Evolutionary conservation across 2,797 vertebrate species (phyloP), one percentile per base, ranked within the genome.

Genomic region (Enteromius fasciolatus): DNA sequence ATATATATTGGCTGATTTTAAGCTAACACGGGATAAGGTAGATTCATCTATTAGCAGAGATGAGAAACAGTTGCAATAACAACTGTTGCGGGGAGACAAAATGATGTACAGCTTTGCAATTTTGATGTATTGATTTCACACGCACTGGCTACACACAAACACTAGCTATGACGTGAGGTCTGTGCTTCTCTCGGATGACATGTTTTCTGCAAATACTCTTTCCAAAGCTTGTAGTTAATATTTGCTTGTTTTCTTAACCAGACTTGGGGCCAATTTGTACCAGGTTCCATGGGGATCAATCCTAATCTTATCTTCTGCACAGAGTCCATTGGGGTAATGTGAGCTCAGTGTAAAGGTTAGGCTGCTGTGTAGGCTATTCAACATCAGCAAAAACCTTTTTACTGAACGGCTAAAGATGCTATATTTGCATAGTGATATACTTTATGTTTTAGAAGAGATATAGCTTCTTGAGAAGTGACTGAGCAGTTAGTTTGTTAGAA

Each of bases 301-400:
- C 86, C 85, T 91, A 92, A 94, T 93, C 94, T 95, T 94, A 95
- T 95, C 94, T 93, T 15, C 63, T 86, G 95, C 89, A 88, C 93
- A 95, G 92, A 95, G 94, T 95, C 93, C 94, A 92, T 77, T 52
- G 78, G 86, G 88, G 81, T 82, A 83, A 87, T 82, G 66, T 36
- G 75, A 52, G 90, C 88, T 91, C 90, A 92, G 81, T 87, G 89
- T 73, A 85, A 89, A 86, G 18, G 76, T 86, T 88, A 81, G 80
- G 80, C 80, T 63, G 23, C 12, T 59, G 75, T 64, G 52, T 74
- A 46, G 44, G 44, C 44, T 46, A 73, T 66, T 85, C 85, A 84
- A 68, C 72, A 75, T 74, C 76, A 85, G 83, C 66, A 82, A 77
- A 78, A 74, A 39, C 57, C 28, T 39, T 67, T 18, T 36, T 86